These are phyloP conservation scores for Clarias gariepinus DNA, from an alignment of 2,113 vertebrate genomes.

Conservation along the genomic window DNA sequence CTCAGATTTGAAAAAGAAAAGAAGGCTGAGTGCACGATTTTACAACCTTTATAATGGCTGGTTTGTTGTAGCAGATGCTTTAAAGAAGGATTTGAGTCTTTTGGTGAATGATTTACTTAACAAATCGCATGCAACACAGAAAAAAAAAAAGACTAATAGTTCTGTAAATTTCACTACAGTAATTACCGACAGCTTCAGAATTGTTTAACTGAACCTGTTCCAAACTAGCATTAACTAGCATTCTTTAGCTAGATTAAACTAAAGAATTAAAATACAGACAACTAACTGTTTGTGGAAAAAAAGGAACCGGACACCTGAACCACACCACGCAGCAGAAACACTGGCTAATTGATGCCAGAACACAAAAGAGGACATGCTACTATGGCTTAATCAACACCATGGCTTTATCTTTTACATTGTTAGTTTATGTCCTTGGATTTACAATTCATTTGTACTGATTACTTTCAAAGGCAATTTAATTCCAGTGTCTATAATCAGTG, in stretches of 20 bases:
- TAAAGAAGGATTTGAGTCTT: background rate
- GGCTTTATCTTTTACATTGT: background rate
- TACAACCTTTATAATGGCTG: background rate
- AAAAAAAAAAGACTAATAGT: background rate
- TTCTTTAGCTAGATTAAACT: background rate
- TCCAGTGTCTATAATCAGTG: background rate
- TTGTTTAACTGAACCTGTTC: background rate
- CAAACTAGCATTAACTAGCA: background rate
- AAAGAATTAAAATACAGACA: background rate
- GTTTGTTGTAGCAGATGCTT: background rate
- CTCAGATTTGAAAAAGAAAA: background rate
- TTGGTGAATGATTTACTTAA: background rate
- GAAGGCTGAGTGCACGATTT: background rate
- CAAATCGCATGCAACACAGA: background rate
- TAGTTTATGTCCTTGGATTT: background rate
- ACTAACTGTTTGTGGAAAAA: background rate
- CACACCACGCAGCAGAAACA: background rate
- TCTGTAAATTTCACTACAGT: background rate
- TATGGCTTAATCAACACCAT: background rate
- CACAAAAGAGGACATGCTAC: background rate
- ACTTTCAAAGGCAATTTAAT: background rate
- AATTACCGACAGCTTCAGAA: background rate
- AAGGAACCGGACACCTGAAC: background rate
- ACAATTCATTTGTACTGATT: background rate
- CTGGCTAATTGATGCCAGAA: background rate